Conservation (phyloP, 2,797 vertebrate species). For the Fistularia tabacaria region DNA sequence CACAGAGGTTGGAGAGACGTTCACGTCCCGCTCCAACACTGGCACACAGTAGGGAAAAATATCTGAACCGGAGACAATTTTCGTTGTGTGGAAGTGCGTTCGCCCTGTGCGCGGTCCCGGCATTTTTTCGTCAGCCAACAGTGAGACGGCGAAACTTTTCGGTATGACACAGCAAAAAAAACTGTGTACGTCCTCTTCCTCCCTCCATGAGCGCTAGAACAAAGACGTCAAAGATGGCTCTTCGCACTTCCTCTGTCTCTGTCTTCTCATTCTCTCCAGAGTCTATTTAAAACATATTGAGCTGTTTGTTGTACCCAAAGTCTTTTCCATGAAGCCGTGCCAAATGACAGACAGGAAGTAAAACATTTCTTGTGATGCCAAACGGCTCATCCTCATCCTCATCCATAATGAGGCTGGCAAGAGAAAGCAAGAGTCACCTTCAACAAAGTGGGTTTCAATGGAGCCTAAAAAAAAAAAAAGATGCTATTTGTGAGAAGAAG, state of each 20-base stretch:
- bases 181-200: not conserved
- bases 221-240: conserved; percentile 22
- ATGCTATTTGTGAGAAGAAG: too few relatives aligned
- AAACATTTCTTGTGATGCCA: conserved; percentile 36
- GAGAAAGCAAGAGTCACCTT: conserved; percentile 32
- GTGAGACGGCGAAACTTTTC: conserved; percentile 26
- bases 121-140: conserved; percentile 25
- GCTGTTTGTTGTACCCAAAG: conserved; percentile 39
- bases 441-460: conserved; percentile 10
- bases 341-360: conserved; percentile 35
- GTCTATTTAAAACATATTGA: conserved; percentile 49
- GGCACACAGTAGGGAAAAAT: too few relatives aligned
- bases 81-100: conserved; percentile 4
- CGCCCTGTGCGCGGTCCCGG: conserved; percentile 18
- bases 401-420: conserved; percentile 18
- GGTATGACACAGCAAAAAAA: conserved; percentile 40
- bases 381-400: conserved; percentile 35
- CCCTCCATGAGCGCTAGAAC: conserved; percentile 17
- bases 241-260: conserved; percentile 28
- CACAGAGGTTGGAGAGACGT: conserved; percentile 18
- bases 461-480: too few relatives aligned
- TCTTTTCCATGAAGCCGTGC: conserved; percentile 26
- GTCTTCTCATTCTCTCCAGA: conserved; percentile 34
- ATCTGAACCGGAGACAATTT: conserved; percentile 19
- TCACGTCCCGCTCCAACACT: conserved; percentile 41